Conservation (phyloP, 2,888 invertebrate species). For the Agrotis segetum region DNA sequence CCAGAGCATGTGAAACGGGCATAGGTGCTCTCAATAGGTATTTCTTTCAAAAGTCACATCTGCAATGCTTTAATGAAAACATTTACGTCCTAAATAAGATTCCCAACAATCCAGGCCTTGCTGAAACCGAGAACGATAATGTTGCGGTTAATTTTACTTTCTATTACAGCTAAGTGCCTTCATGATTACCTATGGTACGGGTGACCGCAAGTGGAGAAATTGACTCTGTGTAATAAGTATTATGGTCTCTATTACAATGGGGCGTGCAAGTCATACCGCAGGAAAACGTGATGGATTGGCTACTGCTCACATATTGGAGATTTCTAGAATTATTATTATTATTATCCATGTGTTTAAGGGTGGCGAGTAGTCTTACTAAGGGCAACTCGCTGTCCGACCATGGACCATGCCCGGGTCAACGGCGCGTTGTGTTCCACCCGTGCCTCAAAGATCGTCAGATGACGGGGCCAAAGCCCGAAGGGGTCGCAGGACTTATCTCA, state of each 20-base stretch:
- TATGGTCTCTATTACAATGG: slow-evolving; percentile 7
- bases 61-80: background rate
- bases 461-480: too few species aligned
- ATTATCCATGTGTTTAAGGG: background rate
- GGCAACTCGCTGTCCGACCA: too few species aligned
- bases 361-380: too few species aligned
- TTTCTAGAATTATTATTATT: slow-evolving; percentile 36
- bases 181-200: slow-evolving; percentile 63
- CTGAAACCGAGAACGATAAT: slow-evolving; percentile 53
- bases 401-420: too few species aligned
- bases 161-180: slow-evolving; percentile 66
- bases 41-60: background rate
- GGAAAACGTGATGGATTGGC: slow-evolving; percentile 64
- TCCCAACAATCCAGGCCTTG: slow-evolving; percentile 20
- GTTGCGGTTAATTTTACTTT: slow-evolving; percentile 72
- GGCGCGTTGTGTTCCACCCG: too few species aligned
- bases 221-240: slow-evolving; percentile 41
- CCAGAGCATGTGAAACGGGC: background rate
- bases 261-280: slow-evolving; percentile 65
- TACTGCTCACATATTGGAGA: slow-evolving; percentile 26
- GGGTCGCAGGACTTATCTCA: too few species aligned
- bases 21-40: background rate
- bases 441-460: too few species aligned
- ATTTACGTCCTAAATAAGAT: slow-evolving; percentile 10
- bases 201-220: slow-evolving; percentile 67